Percentiles rank a stretch among this genome's conserved stretches.
Evolutionary conservation across 2,888 invertebrate species (phyloP).

Genomic region (Hypselothyrea guttata): DNA sequence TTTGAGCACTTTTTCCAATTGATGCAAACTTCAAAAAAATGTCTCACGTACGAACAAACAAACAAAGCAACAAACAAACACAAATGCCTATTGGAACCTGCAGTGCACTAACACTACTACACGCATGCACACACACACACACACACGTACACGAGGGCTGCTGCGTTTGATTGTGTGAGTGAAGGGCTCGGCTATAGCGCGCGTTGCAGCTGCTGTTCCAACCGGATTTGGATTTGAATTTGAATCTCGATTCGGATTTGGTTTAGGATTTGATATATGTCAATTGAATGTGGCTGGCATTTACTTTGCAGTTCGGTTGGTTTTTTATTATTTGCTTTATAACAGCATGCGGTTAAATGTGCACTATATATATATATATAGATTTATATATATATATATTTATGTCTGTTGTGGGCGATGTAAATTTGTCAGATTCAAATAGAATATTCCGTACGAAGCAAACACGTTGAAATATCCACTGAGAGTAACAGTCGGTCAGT

Average conservation of each 20-base stretch:
- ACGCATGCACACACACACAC: too few species aligned
- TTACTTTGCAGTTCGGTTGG: neutral
- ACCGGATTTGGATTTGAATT: slow-evolving; percentile 12
- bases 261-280: slow-evolving; percentile 4
- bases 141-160: slow-evolving; percentile 18
- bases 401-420: slow-evolving; percentile 14
- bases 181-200: slow-evolving; percentile 30
- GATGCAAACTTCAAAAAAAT: slow-evolving; percentile 39
- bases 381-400: slow-evolving; percentile 6
- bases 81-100: slow-evolving; percentile 34
- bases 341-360: neutral
- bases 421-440: slow-evolving; percentile 14
- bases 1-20: too few species aligned
- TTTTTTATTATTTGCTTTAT: neutral
- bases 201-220: slow-evolving; percentile 27
- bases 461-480: slow-evolving; percentile 51
- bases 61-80: slow-evolving; percentile 16
- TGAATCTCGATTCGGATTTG: slow-evolving; percentile 6
- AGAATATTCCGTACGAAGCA: slow-evolving; percentile 49
- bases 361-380: slow-evolving; percentile 5
- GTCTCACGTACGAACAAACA: slow-evolving; percentile 17
- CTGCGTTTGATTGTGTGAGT: too few species aligned
- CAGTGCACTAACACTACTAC: too few species aligned
- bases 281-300: neutral
- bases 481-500: slow-evolving; percentile 52